Conservation (phyloP, 2,888 invertebrate genomes). For the Scrobipalpa costella region DNA sequence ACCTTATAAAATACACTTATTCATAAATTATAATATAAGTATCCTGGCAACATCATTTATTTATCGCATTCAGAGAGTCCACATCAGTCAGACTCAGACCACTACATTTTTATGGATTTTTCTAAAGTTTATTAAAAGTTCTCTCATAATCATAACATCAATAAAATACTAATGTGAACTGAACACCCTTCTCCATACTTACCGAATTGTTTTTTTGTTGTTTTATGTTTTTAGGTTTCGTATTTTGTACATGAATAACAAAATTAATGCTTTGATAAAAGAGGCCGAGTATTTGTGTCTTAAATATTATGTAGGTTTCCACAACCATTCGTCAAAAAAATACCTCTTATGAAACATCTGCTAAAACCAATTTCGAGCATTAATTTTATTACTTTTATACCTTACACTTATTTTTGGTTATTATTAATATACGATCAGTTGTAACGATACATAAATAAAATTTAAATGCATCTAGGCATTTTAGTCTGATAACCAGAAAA, state of each 20-base stretch:
- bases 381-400: constrained; percentile 43
- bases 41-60: not conserved
- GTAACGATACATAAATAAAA: constrained; percentile 23
- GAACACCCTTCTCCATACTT: constrained; percentile 12
- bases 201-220: constrained; percentile 29
- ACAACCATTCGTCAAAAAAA: constrained; percentile 1
- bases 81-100: too few species aligned
- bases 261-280: constrained; percentile 24
- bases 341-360: not conserved
- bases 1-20: too few species aligned
- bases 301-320: not conserved
- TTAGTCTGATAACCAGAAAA: constrained; percentile 14
- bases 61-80: not conserved
- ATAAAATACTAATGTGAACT: constrained; percentile 13
- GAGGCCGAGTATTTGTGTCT: not conserved
- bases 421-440: constrained; percentile 35
- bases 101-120: not conserved
- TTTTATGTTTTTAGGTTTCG: constrained; percentile 28
- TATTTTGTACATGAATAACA: constrained; percentile 24
- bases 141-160: not conserved
- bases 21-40: not conserved
- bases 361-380: constrained; percentile 20
- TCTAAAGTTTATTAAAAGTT: not conserved
- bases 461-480: constrained; percentile 46
- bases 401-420: constrained; percentile 40